phyloP scores from a whole-genome alignment of 2,797 vertebrate species.

The Eutrigla gurnardus region DNA sequence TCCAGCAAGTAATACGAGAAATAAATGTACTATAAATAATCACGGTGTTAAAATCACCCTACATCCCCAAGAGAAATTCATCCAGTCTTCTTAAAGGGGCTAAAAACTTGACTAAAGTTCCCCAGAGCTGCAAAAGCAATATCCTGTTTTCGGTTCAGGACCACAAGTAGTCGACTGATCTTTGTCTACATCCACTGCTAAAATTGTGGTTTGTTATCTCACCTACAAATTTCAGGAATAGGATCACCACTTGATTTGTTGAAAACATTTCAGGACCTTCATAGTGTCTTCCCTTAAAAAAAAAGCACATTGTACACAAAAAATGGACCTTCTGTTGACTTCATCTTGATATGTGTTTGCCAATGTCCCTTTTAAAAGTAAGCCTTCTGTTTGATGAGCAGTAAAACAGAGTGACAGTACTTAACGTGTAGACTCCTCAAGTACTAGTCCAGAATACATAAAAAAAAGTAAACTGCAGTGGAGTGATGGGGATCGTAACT shows the following conservation, averaged over 20 bases:
- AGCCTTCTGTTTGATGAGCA: conserved; percentile 57
- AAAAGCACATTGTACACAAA: conserved; percentile 52
- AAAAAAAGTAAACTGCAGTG: conserved; percentile 80
- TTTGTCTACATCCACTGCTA: neutral
- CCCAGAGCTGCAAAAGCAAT: neutral
- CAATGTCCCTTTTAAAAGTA: conserved; percentile 56
- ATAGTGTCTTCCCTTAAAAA: conserved; percentile 64
- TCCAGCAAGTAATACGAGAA: neutral
- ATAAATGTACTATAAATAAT: too few relatives aligned
- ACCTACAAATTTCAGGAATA: neutral
- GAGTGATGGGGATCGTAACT: conserved; percentile 79
- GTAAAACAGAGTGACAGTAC: conserved; percentile 58
- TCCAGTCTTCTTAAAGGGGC: neutral
- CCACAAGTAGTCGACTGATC: neutral
- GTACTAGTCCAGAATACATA: conserved; percentile 68
- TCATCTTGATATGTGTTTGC: conserved; percentile 59
- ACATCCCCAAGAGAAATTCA: neutral
- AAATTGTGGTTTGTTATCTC: neutral
- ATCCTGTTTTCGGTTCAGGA: neutral
- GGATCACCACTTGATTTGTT: neutral
- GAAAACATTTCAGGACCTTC: conserved; percentile 69
- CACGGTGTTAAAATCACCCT: neutral
- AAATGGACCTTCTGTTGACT: conserved; percentile 44
- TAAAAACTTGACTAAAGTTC: neutral
- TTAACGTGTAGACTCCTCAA: conserved; percentile 60